Percentiles rank a stretch among this genome's conserved stretches.
Conservation (phyloP, 1,140 invertebrate genomes). For the Calycopis cecrops region DNA sequence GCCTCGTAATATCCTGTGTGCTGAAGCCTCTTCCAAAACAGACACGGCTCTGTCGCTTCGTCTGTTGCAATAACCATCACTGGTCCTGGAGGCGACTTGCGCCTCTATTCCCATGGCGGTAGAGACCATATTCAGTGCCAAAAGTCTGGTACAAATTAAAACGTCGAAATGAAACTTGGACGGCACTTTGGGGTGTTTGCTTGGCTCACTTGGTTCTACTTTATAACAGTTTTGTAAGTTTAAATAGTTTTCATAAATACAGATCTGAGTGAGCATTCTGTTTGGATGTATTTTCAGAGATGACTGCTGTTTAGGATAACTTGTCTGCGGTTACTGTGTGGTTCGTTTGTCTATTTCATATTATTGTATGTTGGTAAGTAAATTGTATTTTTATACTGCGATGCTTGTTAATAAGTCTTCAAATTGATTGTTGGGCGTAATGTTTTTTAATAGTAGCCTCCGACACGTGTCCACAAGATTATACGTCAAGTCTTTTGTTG, state of each 20-base stretch:
- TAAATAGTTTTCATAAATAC: conserved; percentile 15
- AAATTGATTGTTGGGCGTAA: too few species aligned
- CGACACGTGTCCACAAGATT: too few species aligned
- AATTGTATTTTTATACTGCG: too few species aligned
- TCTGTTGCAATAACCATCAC: conserved; percentile 36
- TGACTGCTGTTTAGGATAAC: too few species aligned
- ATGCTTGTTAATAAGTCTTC: too few species aligned
- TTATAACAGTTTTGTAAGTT: conserved; percentile 33
- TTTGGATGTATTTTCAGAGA: too few species aligned
- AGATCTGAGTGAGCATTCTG: too few species aligned
- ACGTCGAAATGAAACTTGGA: conserved; percentile 53
- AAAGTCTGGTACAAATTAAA: conserved; percentile 58
- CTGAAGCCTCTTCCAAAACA: conserved; percentile 42
- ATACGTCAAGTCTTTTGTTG: too few species aligned
- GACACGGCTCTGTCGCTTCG: conserved; percentile 23
- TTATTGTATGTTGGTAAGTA: too few species aligned
- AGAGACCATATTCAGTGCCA: conserved; percentile 54
- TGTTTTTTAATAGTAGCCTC: too few species aligned
- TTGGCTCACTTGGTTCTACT: conserved; percentile 46
- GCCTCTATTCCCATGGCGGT: conserved; percentile 64
- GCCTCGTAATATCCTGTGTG: conserved; percentile 66
- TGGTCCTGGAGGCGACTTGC: conserved; percentile 38
- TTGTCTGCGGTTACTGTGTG: too few species aligned
- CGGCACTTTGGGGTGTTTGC: conserved; percentile 42
- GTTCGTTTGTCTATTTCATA: too few species aligned